Evolutionary conservation across 1,140 invertebrate genomes (phyloP), one percentile per base, ranked within the genome.

Genomic region (Hestina assimilis): DNA sequence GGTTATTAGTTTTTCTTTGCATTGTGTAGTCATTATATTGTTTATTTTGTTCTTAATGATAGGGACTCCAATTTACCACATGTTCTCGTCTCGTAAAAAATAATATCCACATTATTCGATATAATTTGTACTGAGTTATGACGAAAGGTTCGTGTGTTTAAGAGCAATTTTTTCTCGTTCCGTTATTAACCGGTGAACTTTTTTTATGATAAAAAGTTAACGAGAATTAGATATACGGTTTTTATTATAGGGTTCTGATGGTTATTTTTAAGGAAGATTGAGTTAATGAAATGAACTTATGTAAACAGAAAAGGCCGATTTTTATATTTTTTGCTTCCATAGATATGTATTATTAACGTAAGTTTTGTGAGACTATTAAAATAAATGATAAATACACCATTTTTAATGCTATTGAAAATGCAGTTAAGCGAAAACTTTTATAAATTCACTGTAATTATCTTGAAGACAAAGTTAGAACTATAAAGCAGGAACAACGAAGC

Each of bases 51-150:
- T 38, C 54, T 61, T 71, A 65, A 73, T 70, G 70, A 74, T 72
- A 75, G 69, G 71, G 76, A 71, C 74, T 73, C 64, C 67, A 86
- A 86, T 86, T 83, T 79, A 86, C 75, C 80, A 83, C 75, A 86
- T 86, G 80, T 69, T 78, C 63, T 60, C 40, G 46, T 60, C 52
- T 40, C 50, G 71, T 78, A 78, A 86, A 80, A 82, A 82, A 74
- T 81, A 78, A 79, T 79, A 77, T 76, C 75, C 70, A 83, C 71
- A 79, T 80, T 68, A 82, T 83, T 82, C 72, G 68, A 80, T 57
- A 72, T 79, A 86, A 82, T 83, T 86, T 82, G 69, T 78, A 63
- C 60, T 56, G 56, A 65, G 72, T 79, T 82, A 79, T 79, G 74
- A 82, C 74, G 76, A 74, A 74, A 76, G 57, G 69, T 75, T 69